A percentile compares a stretch with the other conserved stretches of the same genome.
phyloP scores from a whole-genome alignment of 2,888 invertebrate species.

The Cyclophora albipunctata region DNA sequence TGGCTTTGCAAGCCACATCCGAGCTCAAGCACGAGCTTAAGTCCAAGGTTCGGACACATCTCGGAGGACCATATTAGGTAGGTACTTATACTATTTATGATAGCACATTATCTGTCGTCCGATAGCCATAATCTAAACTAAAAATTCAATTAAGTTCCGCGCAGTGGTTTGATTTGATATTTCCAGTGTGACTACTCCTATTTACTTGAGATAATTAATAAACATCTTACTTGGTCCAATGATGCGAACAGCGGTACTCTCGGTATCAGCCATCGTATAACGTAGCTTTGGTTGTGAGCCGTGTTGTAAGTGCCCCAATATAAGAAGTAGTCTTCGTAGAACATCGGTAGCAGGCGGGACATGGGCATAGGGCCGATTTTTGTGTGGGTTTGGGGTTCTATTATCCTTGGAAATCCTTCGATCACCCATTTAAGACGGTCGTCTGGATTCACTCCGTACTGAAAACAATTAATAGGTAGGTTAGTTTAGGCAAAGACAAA shows the following conservation, averaged over 20 bases:
- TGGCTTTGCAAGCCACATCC: too few relatives aligned
- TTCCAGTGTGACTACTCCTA: too few relatives aligned
- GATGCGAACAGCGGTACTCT: slow-evolving; percentile 75
- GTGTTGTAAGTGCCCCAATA: slow-evolving; percentile 77
- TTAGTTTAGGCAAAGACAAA: background rate
- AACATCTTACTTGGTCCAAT: slow-evolving; percentile 67
- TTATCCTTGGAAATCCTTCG: slow-evolving; percentile 65
- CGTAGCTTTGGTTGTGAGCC: slow-evolving; percentile 47
- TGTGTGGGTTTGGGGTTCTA: slow-evolving; percentile 62
- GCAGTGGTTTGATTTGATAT: too few relatives aligned
- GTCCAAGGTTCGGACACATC: too few relatives aligned
- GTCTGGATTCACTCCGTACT: slow-evolving; percentile 69
- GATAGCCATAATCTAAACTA: too few relatives aligned
- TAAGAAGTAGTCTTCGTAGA: slow-evolving; percentile 77
- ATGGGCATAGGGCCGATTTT: slow-evolving; percentile 70
- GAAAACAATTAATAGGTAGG: slow-evolving; percentile 14
- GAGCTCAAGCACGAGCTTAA: too few relatives aligned
- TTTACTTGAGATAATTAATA: too few relatives aligned
- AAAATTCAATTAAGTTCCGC: too few relatives aligned
- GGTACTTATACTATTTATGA: too few relatives aligned
- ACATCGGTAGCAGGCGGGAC: slow-evolving; percentile 68
- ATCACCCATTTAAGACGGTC: slow-evolving; percentile 50
- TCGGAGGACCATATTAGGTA: too few relatives aligned
- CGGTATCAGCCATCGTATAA: slow-evolving; percentile 78
- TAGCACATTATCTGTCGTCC: too few relatives aligned